Percentiles rank a stretch among this genome's conserved stretches.
phyloP scores from a whole-genome alignment of 2,113 vertebrate genomes.

The Gnathonemus echidnorhynchus region DNA sequence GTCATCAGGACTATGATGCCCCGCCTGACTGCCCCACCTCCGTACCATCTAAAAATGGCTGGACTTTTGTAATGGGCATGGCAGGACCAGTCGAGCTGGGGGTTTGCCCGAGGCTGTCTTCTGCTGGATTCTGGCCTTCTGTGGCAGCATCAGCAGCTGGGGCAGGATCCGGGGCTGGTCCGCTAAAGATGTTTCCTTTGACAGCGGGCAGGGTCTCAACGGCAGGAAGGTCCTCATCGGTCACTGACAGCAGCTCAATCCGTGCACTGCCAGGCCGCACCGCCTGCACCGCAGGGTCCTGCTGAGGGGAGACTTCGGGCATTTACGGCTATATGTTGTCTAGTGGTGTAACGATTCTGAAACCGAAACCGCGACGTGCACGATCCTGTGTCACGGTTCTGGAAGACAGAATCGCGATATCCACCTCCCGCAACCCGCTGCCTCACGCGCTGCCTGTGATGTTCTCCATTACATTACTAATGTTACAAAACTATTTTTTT shows the following conservation, averaged over 20 bases:
- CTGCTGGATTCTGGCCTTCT: conserved; percentile 7
- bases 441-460: neutral
- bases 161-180: conserved; percentile 19
- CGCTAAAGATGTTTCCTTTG: conserved; percentile 45
- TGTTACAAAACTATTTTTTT: neutral
- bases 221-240: conserved; percentile 54
- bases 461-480: neutral
- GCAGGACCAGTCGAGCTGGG: conserved; percentile 29
- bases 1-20: neutral
- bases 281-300: conserved; percentile 2
- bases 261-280: conserved; percentile 30
- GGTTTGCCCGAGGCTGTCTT: conserved; percentile 18
- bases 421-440: neutral
- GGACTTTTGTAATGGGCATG: conserved; percentile 62
- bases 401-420: neutral
- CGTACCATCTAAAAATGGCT: conserved; percentile 58
- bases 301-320: neutral
- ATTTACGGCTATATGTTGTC: neutral
- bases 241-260: conserved; percentile 57
- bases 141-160: neutral
- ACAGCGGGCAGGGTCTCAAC: conserved; percentile 47
- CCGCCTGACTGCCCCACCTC: neutral
- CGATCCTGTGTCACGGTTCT: neutral
- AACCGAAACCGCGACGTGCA: neutral
- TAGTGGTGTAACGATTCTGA: neutral